Conservation (phyloP, 2,888 invertebrate genomes). For the Tupiocoris notatus region DNA sequence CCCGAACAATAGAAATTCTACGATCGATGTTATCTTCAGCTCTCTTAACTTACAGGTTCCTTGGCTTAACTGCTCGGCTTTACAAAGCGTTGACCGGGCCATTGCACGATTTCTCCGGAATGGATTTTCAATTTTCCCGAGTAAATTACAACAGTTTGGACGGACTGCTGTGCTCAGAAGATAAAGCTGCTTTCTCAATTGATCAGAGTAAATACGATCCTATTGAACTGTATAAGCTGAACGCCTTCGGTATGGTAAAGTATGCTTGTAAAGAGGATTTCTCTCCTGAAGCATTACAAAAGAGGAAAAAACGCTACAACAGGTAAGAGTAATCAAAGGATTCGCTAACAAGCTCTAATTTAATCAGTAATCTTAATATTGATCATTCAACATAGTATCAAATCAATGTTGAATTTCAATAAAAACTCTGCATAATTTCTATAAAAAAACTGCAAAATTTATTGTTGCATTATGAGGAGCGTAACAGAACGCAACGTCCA, state of each 20-base stretch:
- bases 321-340: slow-evolving; percentile 4
- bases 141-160: not conserved
- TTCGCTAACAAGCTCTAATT: too few relatives aligned
- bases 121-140: slow-evolving; percentile 1
- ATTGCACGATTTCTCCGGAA: not conserved
- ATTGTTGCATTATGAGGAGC: too few relatives aligned
- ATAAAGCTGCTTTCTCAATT: slow-evolving; percentile 5
- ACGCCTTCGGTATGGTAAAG: slow-evolving; percentile 7
- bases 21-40: not conserved
- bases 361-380: too few relatives aligned
- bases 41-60: not conserved
- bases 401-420: too few relatives aligned
- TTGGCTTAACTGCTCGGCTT: not conserved
- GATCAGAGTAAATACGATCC: not conserved
- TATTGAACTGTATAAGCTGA: not conserved
- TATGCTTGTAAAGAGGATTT: slow-evolving; percentile 17
- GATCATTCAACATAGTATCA: too few relatives aligned
- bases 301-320: not conserved
- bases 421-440: too few relatives aligned
- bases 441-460: too few relatives aligned
- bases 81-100: slow-evolving; percentile 11
- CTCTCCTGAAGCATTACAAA: not conserved
- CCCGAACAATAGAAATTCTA: too few relatives aligned
- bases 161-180: not conserved
- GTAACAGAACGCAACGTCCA: too few relatives aligned